Conservation (phyloP, 37 sponge, comb jelly and placozoan species). For the Spongilla lacustris region DNA sequence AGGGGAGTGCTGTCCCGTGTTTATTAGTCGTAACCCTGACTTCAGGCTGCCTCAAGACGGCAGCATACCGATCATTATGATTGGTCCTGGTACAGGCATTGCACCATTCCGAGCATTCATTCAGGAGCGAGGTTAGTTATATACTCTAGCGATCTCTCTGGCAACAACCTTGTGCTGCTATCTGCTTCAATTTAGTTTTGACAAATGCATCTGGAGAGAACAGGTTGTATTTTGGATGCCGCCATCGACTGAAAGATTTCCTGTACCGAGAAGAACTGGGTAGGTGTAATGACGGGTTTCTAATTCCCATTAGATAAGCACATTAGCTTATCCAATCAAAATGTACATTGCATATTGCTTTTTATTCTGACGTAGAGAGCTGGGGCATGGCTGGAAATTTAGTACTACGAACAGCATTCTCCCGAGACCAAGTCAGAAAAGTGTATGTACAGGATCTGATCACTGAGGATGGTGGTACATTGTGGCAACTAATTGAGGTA, state of each 20-base stretch:
- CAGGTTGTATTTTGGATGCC: constrained; percentile 59
- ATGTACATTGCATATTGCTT: too few relatives aligned
- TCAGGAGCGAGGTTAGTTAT: constrained; percentile 67
- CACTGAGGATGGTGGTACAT: constrained; percentile 19
- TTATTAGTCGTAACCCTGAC: constrained; percentile 65
- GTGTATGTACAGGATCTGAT: constrained; percentile 75
- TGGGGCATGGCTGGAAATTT: constrained; percentile 25
- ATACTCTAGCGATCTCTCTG: background rate
- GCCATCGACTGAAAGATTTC: constrained; percentile 50
- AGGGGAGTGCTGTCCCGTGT: constrained; percentile 43
- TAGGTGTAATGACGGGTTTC: background rate
- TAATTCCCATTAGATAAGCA: background rate
- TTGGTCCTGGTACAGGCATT: constrained; percentile 72
- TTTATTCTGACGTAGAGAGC: constrained; percentile 20
- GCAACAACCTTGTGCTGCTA: background rate
- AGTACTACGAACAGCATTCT: constrained; percentile 45
- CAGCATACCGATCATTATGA: constrained; percentile 63
- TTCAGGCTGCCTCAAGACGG: constrained; percentile 56
- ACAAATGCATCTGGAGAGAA: constrained; percentile 7
- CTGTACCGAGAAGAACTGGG: constrained; percentile 58
- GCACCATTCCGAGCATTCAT: constrained; percentile 75
- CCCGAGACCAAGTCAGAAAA: constrained; percentile 60
- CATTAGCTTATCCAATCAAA: too few relatives aligned
- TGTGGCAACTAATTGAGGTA: constrained; percentile 61
- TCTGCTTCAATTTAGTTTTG: background rate